Evolutionary conservation across 1,140 invertebrate genomes (phyloP).

Genomic region (Tenebrio molitor): DNA sequence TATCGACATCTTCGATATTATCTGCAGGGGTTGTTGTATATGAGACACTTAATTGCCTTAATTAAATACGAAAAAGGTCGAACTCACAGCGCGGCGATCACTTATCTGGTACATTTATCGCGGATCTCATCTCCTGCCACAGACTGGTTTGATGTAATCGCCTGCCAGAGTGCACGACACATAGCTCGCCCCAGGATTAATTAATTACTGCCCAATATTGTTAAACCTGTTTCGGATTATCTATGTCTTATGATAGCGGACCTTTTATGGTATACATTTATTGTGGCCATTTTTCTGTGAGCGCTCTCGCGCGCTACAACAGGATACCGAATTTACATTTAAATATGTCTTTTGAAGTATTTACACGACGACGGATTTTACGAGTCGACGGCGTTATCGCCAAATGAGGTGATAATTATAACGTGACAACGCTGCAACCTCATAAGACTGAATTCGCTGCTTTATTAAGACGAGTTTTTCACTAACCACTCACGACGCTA

Average conservation of each 20-base stretch:
- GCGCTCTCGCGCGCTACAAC: conserved; percentile 43
- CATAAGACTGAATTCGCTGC: conserved; percentile 41
- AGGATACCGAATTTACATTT: conserved; percentile 52
- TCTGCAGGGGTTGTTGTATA: conserved; percentile 62
- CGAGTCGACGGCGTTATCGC: conserved; percentile 50
- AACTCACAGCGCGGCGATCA: conserved; percentile 59
- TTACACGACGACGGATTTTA: conserved; percentile 50
- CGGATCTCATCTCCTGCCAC: conserved; percentile 55
- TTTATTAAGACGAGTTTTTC: conserved; percentile 29
- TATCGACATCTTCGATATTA: conserved; percentile 56
- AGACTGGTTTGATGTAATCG: conserved; percentile 55
- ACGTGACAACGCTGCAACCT: conserved; percentile 47
- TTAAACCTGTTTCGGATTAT: conserved; percentile 55
- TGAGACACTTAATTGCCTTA: conserved; percentile 65
- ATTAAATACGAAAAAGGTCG: conserved; percentile 64
- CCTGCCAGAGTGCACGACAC: conserved; percentile 52
- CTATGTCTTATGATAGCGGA: conserved; percentile 56
- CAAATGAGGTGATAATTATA: conserved; percentile 54
- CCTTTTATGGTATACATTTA: conserved; percentile 59
- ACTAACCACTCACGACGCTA: neutral
- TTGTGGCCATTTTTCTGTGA: conserved; percentile 57
- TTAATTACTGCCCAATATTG: conserved; percentile 59
- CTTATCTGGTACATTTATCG: conserved; percentile 61
- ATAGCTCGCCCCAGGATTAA: conserved; percentile 54
- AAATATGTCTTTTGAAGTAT: conserved; percentile 54